Evolutionary conservation across 1,140 invertebrate genomes (phyloP).

Genomic region (Eurosta solidaginis): DNA sequence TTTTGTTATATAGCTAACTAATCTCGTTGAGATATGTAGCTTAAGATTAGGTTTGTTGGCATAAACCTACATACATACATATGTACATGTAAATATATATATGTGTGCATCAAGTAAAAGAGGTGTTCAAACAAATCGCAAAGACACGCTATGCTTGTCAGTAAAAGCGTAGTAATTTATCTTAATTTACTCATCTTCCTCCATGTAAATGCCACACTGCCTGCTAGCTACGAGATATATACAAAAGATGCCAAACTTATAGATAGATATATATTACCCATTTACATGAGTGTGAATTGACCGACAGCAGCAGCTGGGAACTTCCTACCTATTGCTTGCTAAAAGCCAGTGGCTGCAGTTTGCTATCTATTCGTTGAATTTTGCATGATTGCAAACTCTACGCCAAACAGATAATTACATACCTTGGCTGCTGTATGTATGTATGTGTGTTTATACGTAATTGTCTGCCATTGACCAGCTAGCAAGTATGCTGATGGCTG

Average conservation of each 20-base stretch:
- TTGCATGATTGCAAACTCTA: slow-evolving; percentile 4
- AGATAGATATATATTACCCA: not conserved
- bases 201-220: slow-evolving; percentile 8
- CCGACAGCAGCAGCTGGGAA: not conserved
- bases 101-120: not conserved
- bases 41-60: not conserved
- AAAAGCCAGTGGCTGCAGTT: not conserved
- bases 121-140: not conserved
- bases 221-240: not conserved
- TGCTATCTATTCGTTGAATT: not conserved
- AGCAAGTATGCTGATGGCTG: not conserved
- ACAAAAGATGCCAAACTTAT: not conserved
- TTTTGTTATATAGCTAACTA: slow-evolving; percentile 18
- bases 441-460: too few relatives aligned
- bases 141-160: slow-evolving; percentile 11
- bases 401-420: not conserved
- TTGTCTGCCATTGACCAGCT: not conserved
- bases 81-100: not conserved
- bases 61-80: too few relatives aligned
- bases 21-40: slow-evolving; percentile 11
- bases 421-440: not conserved
- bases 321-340: not conserved
- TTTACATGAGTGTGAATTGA: not conserved
- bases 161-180: slow-evolving; percentile 28
- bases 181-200: slow-evolving; percentile 29